Conservation (phyloP, 1,140 invertebrate species). For the Brachionus rubens region DNA sequence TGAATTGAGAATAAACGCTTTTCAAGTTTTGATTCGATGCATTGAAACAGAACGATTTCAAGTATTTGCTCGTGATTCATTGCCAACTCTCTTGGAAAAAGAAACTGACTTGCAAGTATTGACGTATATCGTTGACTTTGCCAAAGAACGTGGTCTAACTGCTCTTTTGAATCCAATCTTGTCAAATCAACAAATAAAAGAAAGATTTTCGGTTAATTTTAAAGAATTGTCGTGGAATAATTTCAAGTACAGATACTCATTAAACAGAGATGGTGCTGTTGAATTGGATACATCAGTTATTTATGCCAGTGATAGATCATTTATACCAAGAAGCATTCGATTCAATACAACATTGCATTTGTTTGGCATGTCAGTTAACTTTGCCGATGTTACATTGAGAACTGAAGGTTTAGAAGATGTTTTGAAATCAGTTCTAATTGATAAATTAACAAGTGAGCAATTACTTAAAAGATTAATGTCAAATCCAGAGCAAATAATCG, state of each 20-base stretch:
- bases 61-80: neutral
- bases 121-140: constrained; percentile 38
- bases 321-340: constrained; percentile 35
- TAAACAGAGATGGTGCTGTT: constrained; percentile 22
- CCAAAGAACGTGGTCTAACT: constrained; percentile 31
- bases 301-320: constrained; percentile 1
- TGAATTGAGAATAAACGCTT: constrained; percentile 45
- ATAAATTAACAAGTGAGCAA: constrained; percentile 5
- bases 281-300: constrained; percentile 42
- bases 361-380: constrained; percentile 44
- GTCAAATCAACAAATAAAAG: constrained; percentile 28
- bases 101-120: constrained; percentile 40
- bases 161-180: constrained; percentile 33
- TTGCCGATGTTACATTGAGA: constrained; percentile 26
- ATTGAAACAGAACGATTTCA: constrained; percentile 30
- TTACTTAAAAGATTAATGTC: neutral
- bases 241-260: constrained; percentile 40
- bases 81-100: neutral
- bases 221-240: constrained; percentile 46
- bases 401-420: constrained; percentile 31
- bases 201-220: constrained; percentile 37
- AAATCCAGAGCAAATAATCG: constrained; percentile 14
- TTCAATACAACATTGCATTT: constrained; percentile 27
- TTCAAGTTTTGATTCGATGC: constrained; percentile 24
- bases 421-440: constrained; percentile 26